Evolutionary conservation across 2,113 vertebrate genomes (phyloP).

Genomic region (Isurus oxyrinchus): DNA sequence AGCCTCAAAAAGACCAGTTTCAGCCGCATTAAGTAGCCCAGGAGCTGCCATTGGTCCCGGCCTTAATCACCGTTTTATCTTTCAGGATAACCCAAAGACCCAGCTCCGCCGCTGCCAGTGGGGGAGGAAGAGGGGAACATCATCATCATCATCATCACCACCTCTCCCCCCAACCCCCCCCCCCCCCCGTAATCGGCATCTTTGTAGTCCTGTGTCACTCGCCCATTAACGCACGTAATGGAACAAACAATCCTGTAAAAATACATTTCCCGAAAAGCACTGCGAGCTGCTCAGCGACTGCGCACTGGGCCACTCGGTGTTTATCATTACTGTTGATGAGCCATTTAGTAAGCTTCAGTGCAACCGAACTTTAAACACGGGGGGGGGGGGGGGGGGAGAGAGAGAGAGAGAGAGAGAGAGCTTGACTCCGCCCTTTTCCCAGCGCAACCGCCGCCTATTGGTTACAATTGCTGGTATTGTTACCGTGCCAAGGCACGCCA

Average conservation of each 20-base stretch:
- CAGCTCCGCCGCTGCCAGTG: background rate
- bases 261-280: background rate
- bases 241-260: background rate
- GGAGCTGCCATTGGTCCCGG: background rate
- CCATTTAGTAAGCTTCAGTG: background rate
- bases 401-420: too few species aligned
- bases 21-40: background rate
- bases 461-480: background rate
- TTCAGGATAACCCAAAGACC: background rate
- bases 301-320: background rate
- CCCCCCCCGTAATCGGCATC: background rate
- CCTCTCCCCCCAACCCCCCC: too few species aligned
- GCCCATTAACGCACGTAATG: too few species aligned
- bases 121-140: too few species aligned
- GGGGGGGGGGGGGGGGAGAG: too few species aligned
- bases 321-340: slow-evolving; percentile 24
- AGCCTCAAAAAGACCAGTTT: background rate
- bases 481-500: background rate
- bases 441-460: background rate
- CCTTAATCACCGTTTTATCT: background rate
- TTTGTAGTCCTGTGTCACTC: background rate
- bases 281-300: background rate
- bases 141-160: too few species aligned
- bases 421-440: background rate
- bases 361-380: background rate